Conservation (phyloP, 2,888 invertebrate genomes). For the Trichogramma dendrolimi region DNA sequence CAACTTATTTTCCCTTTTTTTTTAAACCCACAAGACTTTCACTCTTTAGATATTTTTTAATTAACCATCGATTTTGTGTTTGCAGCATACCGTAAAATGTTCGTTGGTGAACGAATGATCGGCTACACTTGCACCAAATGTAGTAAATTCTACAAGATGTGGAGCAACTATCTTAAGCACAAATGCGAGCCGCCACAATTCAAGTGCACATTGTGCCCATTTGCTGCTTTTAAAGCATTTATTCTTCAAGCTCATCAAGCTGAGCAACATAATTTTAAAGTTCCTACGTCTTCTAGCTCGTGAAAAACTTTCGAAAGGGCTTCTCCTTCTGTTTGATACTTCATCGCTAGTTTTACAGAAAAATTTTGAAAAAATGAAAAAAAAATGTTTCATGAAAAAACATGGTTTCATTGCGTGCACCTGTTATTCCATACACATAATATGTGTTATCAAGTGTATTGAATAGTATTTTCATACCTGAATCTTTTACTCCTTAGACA, state of each 20-base stretch:
- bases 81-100: slow-evolving; percentile 51
- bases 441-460: too few species aligned
- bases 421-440: too few species aligned
- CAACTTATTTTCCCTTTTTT: neutral
- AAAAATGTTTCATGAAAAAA: too few species aligned
- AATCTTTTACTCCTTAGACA: too few species aligned
- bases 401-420: too few species aligned
- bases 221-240: slow-evolving; percentile 51
- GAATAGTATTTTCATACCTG: too few species aligned
- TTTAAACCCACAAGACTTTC: neutral
- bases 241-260: slow-evolving; percentile 52
- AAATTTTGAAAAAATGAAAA: too few species aligned
- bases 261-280: slow-evolving; percentile 49
- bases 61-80: slow-evolving; percentile 37
- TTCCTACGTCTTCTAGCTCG: slow-evolving; percentile 17
- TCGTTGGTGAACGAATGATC: slow-evolving; percentile 50
- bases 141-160: slow-evolving; percentile 53
- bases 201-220: slow-evolving; percentile 50
- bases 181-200: slow-evolving; percentile 51
- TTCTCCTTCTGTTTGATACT: too few species aligned
- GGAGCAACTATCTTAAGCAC: slow-evolving; percentile 52
- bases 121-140: slow-evolving; percentile 52
- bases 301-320: too few species aligned
- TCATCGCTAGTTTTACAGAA: too few species aligned
- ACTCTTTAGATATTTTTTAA: neutral